These are phyloP conservation scores for Drosophila kepulauana DNA, from an alignment of 1,140 invertebrate species.

Conservation along the genomic window DNA sequence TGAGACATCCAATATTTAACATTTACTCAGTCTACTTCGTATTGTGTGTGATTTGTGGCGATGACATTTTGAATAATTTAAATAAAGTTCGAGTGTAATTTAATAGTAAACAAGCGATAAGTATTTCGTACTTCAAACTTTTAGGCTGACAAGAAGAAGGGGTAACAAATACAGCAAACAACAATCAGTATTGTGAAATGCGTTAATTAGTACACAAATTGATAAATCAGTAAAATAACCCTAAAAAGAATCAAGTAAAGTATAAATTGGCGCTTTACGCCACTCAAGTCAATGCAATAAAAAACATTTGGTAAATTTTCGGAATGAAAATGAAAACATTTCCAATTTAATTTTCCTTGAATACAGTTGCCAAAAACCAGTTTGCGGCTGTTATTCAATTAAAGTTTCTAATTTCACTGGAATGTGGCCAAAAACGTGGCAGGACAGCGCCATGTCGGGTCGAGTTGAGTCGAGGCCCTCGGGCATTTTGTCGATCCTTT, in stretches of 20 bases:
- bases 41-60: not conserved
- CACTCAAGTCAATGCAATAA: conserved; percentile 27
- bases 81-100: not conserved
- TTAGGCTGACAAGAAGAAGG: not conserved
- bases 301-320: conserved; percentile 25
- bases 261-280: not conserved
- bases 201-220: conserved; percentile 1
- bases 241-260: not conserved
- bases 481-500: conserved; percentile 26
- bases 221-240: not conserved
- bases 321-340: conserved; percentile 23
- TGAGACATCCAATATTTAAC: conserved; percentile 18
- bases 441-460: not conserved
- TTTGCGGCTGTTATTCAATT: conserved; percentile 43
- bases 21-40: not conserved
- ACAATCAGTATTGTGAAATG: not conserved
- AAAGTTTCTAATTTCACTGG: conserved; percentile 33
- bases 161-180: not conserved
- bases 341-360: conserved; percentile 34
- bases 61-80: conserved; percentile 13
- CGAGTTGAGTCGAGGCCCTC: not conserved
- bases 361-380: conserved; percentile 23
- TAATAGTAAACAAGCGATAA: conserved; percentile 8
- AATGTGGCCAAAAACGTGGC: conserved; percentile 8
- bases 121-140: not conserved